Base-by-base conservation (phyloP, 2,797 vertebrate species). In the Falco novaeseelandiae region DNA sequence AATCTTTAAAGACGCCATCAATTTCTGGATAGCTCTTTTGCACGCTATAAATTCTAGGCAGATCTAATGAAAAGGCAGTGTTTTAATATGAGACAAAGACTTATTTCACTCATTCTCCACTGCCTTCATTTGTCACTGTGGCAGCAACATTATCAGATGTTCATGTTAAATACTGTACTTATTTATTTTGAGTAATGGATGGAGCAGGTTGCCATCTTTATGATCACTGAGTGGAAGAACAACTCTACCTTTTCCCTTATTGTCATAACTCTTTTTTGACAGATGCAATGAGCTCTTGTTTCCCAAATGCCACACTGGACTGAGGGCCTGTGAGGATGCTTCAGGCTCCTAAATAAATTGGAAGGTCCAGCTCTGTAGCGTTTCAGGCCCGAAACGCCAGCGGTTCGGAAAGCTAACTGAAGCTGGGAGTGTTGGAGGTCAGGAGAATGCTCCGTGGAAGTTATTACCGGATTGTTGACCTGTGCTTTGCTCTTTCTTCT, bases 61-160 rank as follows among this genome's bases (percentile, higher is more conserved):
- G 89, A 63, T 67, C 71, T 94, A 95, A 92, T 92, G 74, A 94
- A 97, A 97, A 97, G 76, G 58, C 77, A 83, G 58, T 52, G 94
- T 96, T 97, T 81, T 94, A 92, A 93, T 88, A 69, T 14, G 85
- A 96, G 91, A 96, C 89, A 97, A 91, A 96, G 89, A 93, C 94
- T 94, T 89, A 77, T 83, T 96, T 97, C 91, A 71, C 51, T 96
- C 67, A 40, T 93, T 74, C 71, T 85, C 83, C 83, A 8, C 40
- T 10, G 16, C 67, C 93, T 89, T 73, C 70, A 95, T 97, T 96
- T 85, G 93, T 96, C 94, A 96, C 58, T 3, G 27, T 92, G 93
- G 84, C 94, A 97, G 93, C 73, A 70, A 21, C 65, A 21, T 51
- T 89, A 89, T 90, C 76, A 51, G 84, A 72, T 85, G 94, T 87